Evolutionary conservation across 2,113 vertebrate genomes (phyloP), one percentile per base, ranked within the genome.

Genomic region (Chauna torquata): DNA sequence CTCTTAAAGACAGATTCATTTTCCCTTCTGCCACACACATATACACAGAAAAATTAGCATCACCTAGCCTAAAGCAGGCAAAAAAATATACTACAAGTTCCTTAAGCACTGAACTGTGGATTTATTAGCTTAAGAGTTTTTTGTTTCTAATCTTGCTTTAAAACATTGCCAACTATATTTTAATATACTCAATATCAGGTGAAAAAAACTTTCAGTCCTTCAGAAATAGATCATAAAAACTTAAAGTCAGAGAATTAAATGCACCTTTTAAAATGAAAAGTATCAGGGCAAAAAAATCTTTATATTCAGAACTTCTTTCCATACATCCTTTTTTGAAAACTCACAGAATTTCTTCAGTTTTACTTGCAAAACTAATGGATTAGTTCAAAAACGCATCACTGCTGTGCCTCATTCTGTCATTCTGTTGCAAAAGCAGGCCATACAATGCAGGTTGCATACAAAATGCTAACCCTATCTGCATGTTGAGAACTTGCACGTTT

Each of bases 11-110:
- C 34, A 54, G 38, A n/a, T 62, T 65, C 12, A 25, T 77, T 42
- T 82, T 70, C 70, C 81, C 45, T 92, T 85, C 75, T 88, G 89
- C 78, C 81, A 95, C 50, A 91, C 61, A 79, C 44, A 77, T 27
- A 65, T 36, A 72, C 17, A 38, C 12, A 87, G 44, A 76, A 75
- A 86, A 95, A 92, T 54, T 87, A 91, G 32, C 7, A 57, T 40
- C 8, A 36, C 42, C 34, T 54, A 84, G 81, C 24, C 58, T 83
- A 54, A 3, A 55, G 50, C 16, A 86, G 23, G 18, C 75, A 83
- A 20, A 13, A 83, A 57, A 20, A 6, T 91, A 59, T 27, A 64
- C 17, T 82, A 55, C 3, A 4, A 44, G 61, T 34, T 30, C 61
- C 94, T 75, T 75, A 82, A 68, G 32, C n/a, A 87, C 32, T 47